Evolutionary conservation across 2,888 invertebrate species (phyloP), one percentile per base, ranked within the genome.

Genomic region (Carabus problematicus): DNA sequence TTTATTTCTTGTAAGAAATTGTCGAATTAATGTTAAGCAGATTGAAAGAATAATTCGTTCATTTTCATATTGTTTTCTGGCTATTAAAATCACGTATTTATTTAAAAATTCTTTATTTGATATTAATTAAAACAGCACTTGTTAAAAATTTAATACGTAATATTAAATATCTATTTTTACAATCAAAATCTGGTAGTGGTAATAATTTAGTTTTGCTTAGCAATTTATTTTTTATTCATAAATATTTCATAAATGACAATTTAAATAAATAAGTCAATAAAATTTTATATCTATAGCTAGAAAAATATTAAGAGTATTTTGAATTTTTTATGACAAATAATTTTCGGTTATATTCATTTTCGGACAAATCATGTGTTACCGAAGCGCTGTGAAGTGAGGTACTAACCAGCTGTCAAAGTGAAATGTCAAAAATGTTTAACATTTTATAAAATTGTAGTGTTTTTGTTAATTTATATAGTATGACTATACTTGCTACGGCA

Each of bases 401-500:
- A n/a, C 66, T 49, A 58, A 49, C 39, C 58, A 66, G 66, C 66
- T 66, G 66, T 66, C 58, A 66, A 58, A 9, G 41, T 9, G 58
- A 66, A 66, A 66, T 66, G 66, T 66, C 66, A 66, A 58, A 66
- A 45, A 41, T 66, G 45, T 66, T 47, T 29, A 58, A 59, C 49
- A 47, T 49, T 63, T 9, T 18, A 58, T n/a, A 66, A 66, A 58
- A 58, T 66, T 59, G 8, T 18, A 66, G 66, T 58, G 59, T 66
- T 66, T 66, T 45, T 47, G 52, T 52, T 52, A 16, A 12, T 29
- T 29, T 3, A 29, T n/a, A n/a, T 29, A 29, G 29, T 29, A 29
- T 29, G 29, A 29, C 6, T 29, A 29, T 6, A 29, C 6, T 29
- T 29, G 29, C 29, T 29, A 29, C 29, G 29, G 29, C 6, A 3